Evolutionary conservation across 2,888 invertebrate species (phyloP).

Genomic region (Anarsia innoxiella): DNA sequence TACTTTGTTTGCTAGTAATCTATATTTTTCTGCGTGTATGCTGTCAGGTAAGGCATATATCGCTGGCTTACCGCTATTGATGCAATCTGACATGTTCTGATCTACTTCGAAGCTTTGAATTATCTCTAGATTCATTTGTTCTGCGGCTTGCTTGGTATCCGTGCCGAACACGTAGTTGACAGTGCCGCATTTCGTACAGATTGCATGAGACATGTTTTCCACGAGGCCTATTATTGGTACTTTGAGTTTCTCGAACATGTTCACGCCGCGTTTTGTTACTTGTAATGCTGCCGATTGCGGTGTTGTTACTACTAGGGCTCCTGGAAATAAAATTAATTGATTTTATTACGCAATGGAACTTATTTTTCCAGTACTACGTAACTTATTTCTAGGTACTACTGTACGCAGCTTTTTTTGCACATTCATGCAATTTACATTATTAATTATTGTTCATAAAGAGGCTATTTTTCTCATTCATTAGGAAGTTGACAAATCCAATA

Average conservation of each 20-base stretch:
- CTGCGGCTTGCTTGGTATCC: slow-evolving; percentile 76
- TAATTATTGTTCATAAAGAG: too few species aligned
- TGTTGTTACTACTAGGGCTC: slow-evolving; percentile 93
- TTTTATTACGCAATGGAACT: too few species aligned
- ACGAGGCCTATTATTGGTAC: slow-evolving; percentile 91
- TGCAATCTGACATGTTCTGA: slow-evolving; percentile 78
- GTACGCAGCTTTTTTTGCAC: too few species aligned
- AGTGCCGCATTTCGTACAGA: slow-evolving; percentile 86
- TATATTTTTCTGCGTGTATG: slow-evolving; percentile 62
- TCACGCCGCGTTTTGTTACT: slow-evolving; percentile 89
- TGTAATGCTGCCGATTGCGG: slow-evolving; percentile 92
- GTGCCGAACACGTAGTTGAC: slow-evolving; percentile 83
- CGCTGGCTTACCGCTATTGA: slow-evolving; percentile 85
- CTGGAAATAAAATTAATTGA: too few species aligned
- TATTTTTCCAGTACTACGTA: too few species aligned
- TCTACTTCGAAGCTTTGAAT: slow-evolving; percentile 84
- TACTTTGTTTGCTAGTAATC: slow-evolving; percentile 59
- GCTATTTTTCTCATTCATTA: too few species aligned
- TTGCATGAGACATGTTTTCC: slow-evolving; percentile 90
- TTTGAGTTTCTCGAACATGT: slow-evolving; percentile 89
- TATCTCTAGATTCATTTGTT: slow-evolving; percentile 78
- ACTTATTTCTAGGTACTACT: too few species aligned
- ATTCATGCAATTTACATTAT: too few species aligned
- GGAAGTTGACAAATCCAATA: too few species aligned
- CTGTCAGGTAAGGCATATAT: slow-evolving; percentile 79